A percentile compares a stretch with the other conserved stretches of the same genome.
phyloP scores from a whole-genome alignment of 2,113 vertebrate species.

The Proteles cristata region DNA sequence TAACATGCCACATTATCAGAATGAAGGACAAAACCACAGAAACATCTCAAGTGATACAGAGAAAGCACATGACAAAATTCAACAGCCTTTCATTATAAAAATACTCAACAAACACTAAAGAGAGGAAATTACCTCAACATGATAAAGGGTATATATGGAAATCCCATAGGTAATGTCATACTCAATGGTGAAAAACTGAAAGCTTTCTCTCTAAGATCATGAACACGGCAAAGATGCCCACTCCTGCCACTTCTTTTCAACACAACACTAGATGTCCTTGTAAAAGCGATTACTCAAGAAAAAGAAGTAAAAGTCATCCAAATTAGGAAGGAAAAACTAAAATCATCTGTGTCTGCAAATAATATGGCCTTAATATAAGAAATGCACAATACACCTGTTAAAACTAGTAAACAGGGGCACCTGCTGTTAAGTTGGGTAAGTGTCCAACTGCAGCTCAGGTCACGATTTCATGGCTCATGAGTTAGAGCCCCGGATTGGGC shows the following conservation, averaged over 20 bases:
- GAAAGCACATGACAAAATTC: background rate
- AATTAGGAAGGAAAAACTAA: background rate
- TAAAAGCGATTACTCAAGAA: background rate
- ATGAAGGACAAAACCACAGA: background rate
- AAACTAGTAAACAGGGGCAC: background rate
- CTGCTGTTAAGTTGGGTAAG: too few relatives aligned
- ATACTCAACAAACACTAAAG: background rate
- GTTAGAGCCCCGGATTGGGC: too few relatives aligned
- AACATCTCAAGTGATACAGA: background rate
- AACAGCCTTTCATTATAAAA: background rate
- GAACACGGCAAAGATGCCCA: background rate
- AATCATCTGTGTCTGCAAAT: background rate
- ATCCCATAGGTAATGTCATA: background rate
- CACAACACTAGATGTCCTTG: background rate
- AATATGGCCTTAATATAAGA: background rate
- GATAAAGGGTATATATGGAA: background rate
- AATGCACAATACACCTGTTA: background rate
- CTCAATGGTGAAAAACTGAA: background rate
- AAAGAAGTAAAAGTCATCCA: background rate
- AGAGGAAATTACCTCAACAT: background rate
- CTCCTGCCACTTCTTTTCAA: background rate
- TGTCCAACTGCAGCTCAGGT: too few relatives aligned
- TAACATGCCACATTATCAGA: background rate
- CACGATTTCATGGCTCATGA: too few relatives aligned
- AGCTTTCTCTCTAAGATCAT: background rate